Conservation (phyloP, 2,797 vertebrate species). For the Poecilia picta region DNA sequence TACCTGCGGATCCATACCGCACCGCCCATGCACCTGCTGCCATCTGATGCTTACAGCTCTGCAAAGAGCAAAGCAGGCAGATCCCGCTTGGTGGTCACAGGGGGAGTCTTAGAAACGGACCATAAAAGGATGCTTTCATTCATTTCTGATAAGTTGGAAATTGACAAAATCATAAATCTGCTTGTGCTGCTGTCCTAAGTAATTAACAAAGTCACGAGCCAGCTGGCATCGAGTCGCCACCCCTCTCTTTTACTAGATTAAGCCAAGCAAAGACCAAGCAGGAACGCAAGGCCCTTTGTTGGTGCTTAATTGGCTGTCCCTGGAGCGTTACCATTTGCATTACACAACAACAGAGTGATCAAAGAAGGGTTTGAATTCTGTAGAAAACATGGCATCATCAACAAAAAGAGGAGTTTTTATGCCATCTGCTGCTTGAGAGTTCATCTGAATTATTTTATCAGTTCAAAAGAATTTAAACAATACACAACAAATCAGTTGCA, state of each 20-base stretch:
- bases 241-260: conserved; percentile 27
- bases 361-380: conserved; percentile 17
- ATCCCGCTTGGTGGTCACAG: conserved; percentile 5
- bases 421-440: conserved; percentile 23
- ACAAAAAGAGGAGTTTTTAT: conserved; percentile 17
- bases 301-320: conserved; percentile 63
- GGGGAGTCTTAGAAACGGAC: conserved; percentile 19
- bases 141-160: conserved; percentile 62
- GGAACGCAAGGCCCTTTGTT: conserved; percentile 59
- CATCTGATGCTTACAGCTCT: conserved; percentile 15
- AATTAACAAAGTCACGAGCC: conserved; percentile 68
- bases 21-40: conserved; percentile 50
- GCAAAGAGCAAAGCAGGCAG: conserved; percentile 17
- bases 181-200: conserved; percentile 53
- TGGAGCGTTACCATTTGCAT: conserved; percentile 48
- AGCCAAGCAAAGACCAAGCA: conserved; percentile 35
- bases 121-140: conserved; percentile 54
- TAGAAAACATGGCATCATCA: conserved; percentile 22
- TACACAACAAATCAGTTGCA: not conserved
- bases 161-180: conserved; percentile 58
- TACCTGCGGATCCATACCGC: conserved; percentile 36
- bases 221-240: conserved; percentile 57
- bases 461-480: not conserved
- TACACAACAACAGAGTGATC: conserved; percentile 33
- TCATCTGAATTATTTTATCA: not conserved